phyloP scores from a whole-genome alignment of 2,113 vertebrate species.

The human (Homo sapiens) region DNA sequence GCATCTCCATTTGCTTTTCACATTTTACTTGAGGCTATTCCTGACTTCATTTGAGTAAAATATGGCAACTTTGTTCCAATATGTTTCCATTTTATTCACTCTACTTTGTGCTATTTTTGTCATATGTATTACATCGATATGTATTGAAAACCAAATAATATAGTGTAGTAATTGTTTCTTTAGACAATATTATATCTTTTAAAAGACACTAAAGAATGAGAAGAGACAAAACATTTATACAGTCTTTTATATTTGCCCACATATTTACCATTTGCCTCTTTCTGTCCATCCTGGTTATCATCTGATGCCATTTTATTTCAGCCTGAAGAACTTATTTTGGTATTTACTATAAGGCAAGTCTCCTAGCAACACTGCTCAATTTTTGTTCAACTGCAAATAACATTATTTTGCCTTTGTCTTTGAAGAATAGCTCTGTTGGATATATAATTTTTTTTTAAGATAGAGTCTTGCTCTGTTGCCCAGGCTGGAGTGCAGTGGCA shows the following conservation, averaged over 20 bases:
- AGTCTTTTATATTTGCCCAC: background rate
- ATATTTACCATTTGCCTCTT: background rate
- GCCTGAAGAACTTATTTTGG: background rate
- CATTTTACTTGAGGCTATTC: constrained; percentile 25
- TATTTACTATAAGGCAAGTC: background rate
- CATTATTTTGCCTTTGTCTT: background rate
- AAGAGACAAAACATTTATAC: background rate
- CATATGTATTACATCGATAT: background rate
- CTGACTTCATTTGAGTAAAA: constrained; percentile 6
- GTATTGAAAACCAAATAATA: background rate
- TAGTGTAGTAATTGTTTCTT: background rate
- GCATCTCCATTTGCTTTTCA: background rate
- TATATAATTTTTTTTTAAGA: background rate
- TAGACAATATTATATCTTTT: background rate
- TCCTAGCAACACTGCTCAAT: background rate
- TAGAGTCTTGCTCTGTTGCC: too few relatives aligned
- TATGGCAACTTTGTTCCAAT: background rate
- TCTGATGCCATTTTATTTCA: background rate
- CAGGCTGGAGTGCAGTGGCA: too few relatives aligned
- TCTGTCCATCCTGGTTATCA: background rate
- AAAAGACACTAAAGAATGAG: background rate
- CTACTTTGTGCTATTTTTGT: background rate
- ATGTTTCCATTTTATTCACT: background rate
- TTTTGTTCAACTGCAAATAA: background rate
- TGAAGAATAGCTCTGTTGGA: background rate